Base-by-base conservation (phyloP, 2,113 vertebrate species). In the Tachycineta bicolor region DNA sequence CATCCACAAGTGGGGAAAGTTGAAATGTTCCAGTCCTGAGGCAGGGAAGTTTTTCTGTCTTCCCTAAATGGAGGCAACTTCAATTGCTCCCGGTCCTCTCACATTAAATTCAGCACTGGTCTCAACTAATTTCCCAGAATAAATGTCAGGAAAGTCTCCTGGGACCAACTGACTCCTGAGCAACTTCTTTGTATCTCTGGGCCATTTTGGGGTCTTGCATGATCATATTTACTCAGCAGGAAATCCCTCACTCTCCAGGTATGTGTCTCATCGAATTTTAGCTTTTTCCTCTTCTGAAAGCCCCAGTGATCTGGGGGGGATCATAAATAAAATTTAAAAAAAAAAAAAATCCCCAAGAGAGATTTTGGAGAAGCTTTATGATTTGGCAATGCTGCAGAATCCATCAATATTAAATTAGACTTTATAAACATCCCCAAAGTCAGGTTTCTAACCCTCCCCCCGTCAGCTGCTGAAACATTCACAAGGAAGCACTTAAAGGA, bases 401-500 rank as follows among this genome's bases (percentile, higher is more conserved):
- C 50, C 77, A 96, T 96, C 80, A 87, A 94, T 97, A 90, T 95
- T 96, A 94, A 84, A 96, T 96, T 74, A 50, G 25, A 44, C 21
- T 87, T 92, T 62, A 59, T 41, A 93, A 96, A 90, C 76, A 70
- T 43, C 90, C 77, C 49, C 93, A 89, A 87, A 87, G 78, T 52
- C 49, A 31, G 29, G 68, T 76, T 94, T 73, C 64, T 73, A 91
- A 87, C 58, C 31, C 1, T 26, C 37, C 37, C 37, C 37, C 49
- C 55, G 60, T 41, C 85, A 87, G 87, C 92, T 91, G 86, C 76
- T 96, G 87, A 96, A 96, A 94, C 82, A 96, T 95, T 93, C 94
- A 93, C 68, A 64, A 74, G 60, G 58, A 85, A 78, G 80, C 59
- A 76, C 71, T 94, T 77, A 93, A 91, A 96, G 74, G 76, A 94